A percentile compares a stretch with the other conserved stretches of the same genome.
Evolutionary conservation across 2,797 vertebrate species (phyloP).

Genomic region (Streptopelia turtur): DNA sequence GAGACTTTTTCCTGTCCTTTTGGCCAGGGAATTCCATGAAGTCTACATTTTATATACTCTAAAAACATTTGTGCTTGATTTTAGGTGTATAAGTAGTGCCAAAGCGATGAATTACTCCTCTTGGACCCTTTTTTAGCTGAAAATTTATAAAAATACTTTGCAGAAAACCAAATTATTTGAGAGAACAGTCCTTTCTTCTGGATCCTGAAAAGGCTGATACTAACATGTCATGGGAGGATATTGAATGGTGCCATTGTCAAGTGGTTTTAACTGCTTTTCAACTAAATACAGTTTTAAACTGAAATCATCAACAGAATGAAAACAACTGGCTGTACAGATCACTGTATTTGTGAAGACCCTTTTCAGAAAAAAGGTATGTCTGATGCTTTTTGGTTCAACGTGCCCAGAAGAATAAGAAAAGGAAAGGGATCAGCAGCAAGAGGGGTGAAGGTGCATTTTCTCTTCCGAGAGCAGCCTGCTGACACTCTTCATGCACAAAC

Average conservation of each 20-base stretch:
- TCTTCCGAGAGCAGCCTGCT: neutral
- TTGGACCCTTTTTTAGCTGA: neutral
- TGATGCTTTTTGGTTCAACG: neutral
- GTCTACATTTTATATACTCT: neutral
- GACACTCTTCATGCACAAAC: neutral
- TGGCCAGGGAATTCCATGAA: neutral
- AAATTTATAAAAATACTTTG: neutral
- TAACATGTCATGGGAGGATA: neutral
- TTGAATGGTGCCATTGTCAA: neutral
- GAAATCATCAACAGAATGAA: neutral
- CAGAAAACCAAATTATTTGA: neutral
- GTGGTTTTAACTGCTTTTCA: neutral
- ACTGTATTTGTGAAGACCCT: neutral
- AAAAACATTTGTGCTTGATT: neutral
- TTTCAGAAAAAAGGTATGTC: neutral
- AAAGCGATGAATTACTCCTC: neutral
- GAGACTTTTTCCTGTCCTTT: neutral
- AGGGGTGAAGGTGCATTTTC: accelerated
- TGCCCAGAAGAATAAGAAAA: neutral
- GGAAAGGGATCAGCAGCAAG: neutral
- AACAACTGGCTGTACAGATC: neutral
- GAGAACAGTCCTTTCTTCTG: neutral
- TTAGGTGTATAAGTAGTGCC: neutral
- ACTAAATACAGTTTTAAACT: neutral
- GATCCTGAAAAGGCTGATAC: neutral